Evolutionary conservation across 1,140 invertebrate species (phyloP).

Genomic region (Leptinotarsa lineolata): DNA sequence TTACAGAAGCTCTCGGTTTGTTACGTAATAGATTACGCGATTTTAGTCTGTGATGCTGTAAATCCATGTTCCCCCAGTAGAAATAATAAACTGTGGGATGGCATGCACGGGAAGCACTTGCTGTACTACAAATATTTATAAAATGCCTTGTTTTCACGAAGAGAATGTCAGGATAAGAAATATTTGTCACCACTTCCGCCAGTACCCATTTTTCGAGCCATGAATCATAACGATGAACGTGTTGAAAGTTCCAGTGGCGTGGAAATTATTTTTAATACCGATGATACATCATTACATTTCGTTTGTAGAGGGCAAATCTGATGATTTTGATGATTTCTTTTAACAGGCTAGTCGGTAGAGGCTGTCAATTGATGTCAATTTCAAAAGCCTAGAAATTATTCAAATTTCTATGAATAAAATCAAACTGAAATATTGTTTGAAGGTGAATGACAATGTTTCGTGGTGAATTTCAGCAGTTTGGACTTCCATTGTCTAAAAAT

Average conservation of each 20-base stretch:
- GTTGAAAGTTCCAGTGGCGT: background rate
- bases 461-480: too few relatives aligned
- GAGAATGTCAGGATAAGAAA: constrained; percentile 6
- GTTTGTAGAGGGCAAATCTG: too few relatives aligned
- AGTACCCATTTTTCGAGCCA: constrained; percentile 2
- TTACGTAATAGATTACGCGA: background rate
- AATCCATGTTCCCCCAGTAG: background rate
- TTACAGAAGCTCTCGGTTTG: background rate
- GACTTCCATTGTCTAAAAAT: too few relatives aligned
- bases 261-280: background rate
- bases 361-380: too few relatives aligned
- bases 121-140: constrained; percentile 7
- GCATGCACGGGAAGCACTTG: background rate
- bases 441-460: too few relatives aligned
- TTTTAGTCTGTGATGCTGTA: background rate
- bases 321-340: too few relatives aligned
- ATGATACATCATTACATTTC: too few relatives aligned
- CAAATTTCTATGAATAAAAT: too few relatives aligned
- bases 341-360: too few relatives aligned
- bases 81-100: background rate
- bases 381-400: too few relatives aligned
- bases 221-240: background rate
- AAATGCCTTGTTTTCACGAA: background rate
- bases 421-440: too few relatives aligned
- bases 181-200: constrained; percentile 7